Evolutionary conservation across 2,797 vertebrate genomes (phyloP).

Genomic region (Aphelocoma californica): DNA sequence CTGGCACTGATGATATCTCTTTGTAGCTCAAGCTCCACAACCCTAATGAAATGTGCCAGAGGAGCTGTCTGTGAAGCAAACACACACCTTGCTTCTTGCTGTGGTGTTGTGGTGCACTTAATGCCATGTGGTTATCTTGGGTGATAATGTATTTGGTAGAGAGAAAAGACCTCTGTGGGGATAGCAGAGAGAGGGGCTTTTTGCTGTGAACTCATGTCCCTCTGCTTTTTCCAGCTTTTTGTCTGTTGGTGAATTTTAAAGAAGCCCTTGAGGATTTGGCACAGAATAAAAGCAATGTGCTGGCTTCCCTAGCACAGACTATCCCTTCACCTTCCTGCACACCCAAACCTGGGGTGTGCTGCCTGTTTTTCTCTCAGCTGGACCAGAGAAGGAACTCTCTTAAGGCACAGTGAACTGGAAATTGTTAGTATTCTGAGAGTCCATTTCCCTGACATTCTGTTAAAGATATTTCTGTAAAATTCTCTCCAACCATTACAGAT

Average conservation of each 20-base stretch:
- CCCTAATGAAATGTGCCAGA: not conserved
- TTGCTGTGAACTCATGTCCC: not conserved
- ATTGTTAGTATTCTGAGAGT: not conserved
- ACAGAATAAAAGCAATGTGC: not conserved
- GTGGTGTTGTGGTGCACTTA: not conserved
- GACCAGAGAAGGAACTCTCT: not conserved
- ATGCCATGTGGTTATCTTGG: not conserved
- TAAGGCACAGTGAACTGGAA: not conserved
- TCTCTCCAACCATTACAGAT: not conserved
- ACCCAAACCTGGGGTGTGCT: not conserved
- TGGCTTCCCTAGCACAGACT: not conserved
- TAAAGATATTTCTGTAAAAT: not conserved
- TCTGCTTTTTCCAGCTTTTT: not conserved
- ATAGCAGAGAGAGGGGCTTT: not conserved
- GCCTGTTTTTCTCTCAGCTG: not conserved
- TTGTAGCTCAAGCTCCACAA: not conserved
- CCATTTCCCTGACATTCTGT: not conserved
- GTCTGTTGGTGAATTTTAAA: constrained; percentile 18
- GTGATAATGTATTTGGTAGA: not conserved
- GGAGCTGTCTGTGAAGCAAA: not conserved
- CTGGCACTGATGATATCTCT: not conserved
- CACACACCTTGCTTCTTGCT: not conserved
- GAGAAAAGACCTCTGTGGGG: not conserved
- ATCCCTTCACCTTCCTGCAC: not conserved
- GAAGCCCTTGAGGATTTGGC: constrained; percentile 28